Conservation (phyloP, 2,797 vertebrate species). For the Pangasius krempfi region DNA sequence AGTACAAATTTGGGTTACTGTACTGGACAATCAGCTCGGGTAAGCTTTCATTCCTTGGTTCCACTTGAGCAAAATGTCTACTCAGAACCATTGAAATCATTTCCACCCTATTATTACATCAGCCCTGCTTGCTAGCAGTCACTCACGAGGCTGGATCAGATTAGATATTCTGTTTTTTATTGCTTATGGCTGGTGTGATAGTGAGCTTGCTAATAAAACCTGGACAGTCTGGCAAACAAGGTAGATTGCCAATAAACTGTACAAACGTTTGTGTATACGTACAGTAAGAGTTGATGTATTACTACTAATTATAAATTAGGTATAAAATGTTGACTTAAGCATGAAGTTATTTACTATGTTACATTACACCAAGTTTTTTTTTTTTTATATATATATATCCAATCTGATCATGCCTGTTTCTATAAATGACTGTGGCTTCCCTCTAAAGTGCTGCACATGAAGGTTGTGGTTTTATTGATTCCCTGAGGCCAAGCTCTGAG, state of each 20-base stretch:
- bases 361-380: neutral
- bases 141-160: neutral
- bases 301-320: neutral
- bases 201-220: neutral
- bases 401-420: neutral
- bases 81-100: neutral
- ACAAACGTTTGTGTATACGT: neutral
- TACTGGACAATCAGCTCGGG: neutral
- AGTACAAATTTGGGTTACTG: neutral
- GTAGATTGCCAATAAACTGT: neutral
- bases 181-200: neutral
- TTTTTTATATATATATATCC: neutral
- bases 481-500: neutral
- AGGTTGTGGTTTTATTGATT: neutral
- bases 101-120: neutral
- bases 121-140: neutral
- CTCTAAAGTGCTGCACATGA: neutral
- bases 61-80: neutral
- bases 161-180: neutral
- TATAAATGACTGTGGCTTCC: neutral
- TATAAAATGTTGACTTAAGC: neutral
- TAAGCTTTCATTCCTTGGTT: neutral
- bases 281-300: neutral
- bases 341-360: neutral
- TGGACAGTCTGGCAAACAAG: too few relatives aligned